phyloP scores from a whole-genome alignment of 2,797 vertebrate species.

The Acanthornis magna region DNA sequence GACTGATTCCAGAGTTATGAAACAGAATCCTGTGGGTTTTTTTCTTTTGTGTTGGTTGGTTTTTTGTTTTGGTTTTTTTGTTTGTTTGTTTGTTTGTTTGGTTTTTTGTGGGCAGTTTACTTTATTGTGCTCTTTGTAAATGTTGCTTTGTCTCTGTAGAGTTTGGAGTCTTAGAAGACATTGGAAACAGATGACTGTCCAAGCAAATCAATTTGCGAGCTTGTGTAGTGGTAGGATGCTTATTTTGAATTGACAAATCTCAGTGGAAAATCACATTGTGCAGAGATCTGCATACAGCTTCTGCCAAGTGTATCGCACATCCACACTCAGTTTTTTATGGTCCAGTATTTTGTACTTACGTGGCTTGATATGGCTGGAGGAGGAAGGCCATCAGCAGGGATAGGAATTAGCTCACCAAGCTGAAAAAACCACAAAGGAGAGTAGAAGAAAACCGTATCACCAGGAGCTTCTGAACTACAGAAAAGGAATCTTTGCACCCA shows the following conservation, averaged over 20 bases:
- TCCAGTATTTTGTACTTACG: conserved; percentile 63
- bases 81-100: not conserved
- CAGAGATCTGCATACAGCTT: not conserved
- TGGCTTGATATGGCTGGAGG: conserved; percentile 80
- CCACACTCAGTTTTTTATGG: not conserved
- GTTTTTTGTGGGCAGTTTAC: not conserved
- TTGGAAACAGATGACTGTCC: not conserved
- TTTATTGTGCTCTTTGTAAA: not conserved
- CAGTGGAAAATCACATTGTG: not conserved
- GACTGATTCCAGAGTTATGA: not conserved
- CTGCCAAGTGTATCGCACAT: not conserved
- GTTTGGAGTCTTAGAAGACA: not conserved
- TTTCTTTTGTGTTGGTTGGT: not conserved
- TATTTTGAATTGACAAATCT: not conserved
- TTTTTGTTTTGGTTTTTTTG: not conserved
- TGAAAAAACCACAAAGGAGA: conserved; percentile 59
- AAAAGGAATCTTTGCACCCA: not conserved
- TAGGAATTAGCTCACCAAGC: conserved; percentile 89
- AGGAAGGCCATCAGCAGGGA: conserved; percentile 76
- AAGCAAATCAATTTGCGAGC: not conserved
- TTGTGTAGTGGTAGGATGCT: not conserved
- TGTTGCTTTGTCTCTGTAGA: not conserved
- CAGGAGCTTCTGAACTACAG: not conserved
- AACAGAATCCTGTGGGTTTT: not conserved
- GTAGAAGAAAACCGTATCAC: not conserved